Percentiles rank a stretch among this genome's conserved stretches.
These are phyloP conservation scores for Rhinolophus ferrumequinum DNA, from an alignment of 2,113 vertebrate genomes.

Conservation along the genomic window DNA sequence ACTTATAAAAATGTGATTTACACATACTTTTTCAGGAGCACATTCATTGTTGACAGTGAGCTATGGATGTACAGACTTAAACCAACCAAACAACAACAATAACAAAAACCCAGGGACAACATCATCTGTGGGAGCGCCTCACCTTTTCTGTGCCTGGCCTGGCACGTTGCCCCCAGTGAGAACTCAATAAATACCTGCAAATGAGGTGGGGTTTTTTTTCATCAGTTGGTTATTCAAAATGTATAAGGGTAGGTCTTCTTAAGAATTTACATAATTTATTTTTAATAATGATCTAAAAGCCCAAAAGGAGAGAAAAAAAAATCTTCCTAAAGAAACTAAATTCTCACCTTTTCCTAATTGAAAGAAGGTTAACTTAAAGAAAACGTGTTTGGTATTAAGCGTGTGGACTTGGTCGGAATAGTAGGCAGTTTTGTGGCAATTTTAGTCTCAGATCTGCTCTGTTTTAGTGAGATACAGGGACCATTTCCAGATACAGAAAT, in stretches of 20 bases:
- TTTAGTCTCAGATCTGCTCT: not conserved
- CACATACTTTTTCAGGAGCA: not conserved
- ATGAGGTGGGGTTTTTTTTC: not conserved
- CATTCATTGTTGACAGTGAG: not conserved
- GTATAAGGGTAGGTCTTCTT: not conserved
- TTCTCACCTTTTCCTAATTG: not conserved
- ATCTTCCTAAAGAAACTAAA: not conserved
- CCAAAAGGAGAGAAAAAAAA: not conserved
- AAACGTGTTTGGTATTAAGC: not conserved
- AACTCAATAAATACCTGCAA: not conserved
- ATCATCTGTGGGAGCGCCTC: not conserved
- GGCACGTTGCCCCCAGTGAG: not conserved
- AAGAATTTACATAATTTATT: not conserved
- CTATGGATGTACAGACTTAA: not conserved
- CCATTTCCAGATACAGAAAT: not conserved
- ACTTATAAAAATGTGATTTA: not conserved
- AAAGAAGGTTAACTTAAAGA: not conserved
- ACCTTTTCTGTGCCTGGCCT: not conserved
- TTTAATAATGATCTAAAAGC: not conserved
- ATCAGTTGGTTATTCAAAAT: conserved; percentile 10
- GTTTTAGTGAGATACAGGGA: not conserved
- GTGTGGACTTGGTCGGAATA: not conserved
- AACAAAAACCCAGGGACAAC: not conserved
- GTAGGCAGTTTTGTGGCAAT: not conserved
- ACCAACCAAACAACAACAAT: not conserved